Conservation (phyloP, 1,140 invertebrate genomes). For the Listronotus oregonensis region DNA sequence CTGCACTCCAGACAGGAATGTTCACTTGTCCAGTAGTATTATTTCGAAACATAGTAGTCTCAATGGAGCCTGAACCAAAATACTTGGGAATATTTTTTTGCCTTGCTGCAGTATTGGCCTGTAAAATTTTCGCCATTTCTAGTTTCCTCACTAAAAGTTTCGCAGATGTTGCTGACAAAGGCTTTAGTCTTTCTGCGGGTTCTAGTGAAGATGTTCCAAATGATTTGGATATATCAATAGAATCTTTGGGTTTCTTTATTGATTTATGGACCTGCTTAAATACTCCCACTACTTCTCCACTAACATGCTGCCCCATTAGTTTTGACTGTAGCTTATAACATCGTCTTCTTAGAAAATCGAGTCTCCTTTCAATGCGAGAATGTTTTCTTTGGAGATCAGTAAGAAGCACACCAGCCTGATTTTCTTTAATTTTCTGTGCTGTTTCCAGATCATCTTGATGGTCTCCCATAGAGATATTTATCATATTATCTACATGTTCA, state of each 20-base stretch:
- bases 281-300: slow-evolving; percentile 74
- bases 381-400: slow-evolving; percentile 61
- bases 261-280: slow-evolving; percentile 70
- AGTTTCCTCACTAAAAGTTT: slow-evolving; percentile 63
- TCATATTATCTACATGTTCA: slow-evolving; percentile 64
- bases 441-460: slow-evolving; percentile 52
- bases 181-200: slow-evolving; percentile 44
- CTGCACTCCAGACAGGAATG: slow-evolving; percentile 59
- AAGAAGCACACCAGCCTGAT: slow-evolving; percentile 55
- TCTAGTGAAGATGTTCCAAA: not conserved
- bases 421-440: slow-evolving; percentile 49
- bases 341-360: slow-evolving; percentile 72
- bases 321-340: slow-evolving; percentile 76
- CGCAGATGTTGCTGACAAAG: slow-evolving; percentile 60
- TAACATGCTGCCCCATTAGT: slow-evolving; percentile 73
- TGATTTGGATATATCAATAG: slow-evolving; percentile 20
- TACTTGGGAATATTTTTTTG: slow-evolving; percentile 59
- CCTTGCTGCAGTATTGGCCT: slow-evolving; percentile 48
- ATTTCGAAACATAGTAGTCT: slow-evolving; percentile 42
- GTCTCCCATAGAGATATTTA: slow-evolving; percentile 63
- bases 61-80: slow-evolving; percentile 66
- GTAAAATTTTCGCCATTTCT: slow-evolving; percentile 56
- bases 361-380: slow-evolving; percentile 66
- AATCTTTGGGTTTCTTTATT: slow-evolving; percentile 52
- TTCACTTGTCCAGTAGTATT: slow-evolving; percentile 56